phyloP scores from a whole-genome alignment of 2,797 vertebrate species.

The Mormyrus proboscirostris region DNA sequence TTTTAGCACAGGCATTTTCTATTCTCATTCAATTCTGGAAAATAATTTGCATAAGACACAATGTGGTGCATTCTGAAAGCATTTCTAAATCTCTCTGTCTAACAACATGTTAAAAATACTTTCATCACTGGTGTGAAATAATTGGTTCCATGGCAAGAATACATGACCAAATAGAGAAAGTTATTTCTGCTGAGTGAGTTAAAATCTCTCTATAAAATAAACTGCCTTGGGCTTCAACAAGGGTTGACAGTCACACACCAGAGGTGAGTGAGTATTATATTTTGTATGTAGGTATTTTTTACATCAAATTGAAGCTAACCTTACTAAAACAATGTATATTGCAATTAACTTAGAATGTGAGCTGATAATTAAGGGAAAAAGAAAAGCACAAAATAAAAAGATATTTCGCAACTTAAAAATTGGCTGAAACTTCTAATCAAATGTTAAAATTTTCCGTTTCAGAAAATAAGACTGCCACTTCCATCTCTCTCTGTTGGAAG shows the following conservation, averaged over 20 bases:
- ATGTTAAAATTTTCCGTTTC: background rate
- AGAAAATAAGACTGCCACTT: background rate
- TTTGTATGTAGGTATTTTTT: background rate
- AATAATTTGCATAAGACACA: background rate
- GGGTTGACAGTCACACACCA: constrained; percentile 47
- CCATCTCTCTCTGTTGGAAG: background rate
- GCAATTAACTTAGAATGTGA: background rate
- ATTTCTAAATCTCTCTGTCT: background rate
- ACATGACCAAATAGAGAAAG: constrained; percentile 22
- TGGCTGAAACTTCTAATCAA: background rate
- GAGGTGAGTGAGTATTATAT: constrained; percentile 48
- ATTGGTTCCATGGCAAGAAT: constrained; percentile 38
- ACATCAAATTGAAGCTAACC: background rate
- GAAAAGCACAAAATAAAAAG: background rate
- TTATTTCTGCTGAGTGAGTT: constrained; percentile 36
- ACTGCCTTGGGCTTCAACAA: constrained; percentile 23
- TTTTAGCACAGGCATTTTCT: background rate
- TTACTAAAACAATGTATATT: background rate
- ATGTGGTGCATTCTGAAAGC: background rate
- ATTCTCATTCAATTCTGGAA: background rate
- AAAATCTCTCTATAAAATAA: constrained; percentile 55
- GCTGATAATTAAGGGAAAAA: background rate
- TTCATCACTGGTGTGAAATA: background rate
- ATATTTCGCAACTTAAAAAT: background rate
- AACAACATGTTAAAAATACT: constrained; percentile 6